Evolutionary conservation across 2,113 vertebrate genomes (phyloP), one percentile per base, ranked within the genome.

Genomic region (Myrmophylax atrothorax): DNA sequence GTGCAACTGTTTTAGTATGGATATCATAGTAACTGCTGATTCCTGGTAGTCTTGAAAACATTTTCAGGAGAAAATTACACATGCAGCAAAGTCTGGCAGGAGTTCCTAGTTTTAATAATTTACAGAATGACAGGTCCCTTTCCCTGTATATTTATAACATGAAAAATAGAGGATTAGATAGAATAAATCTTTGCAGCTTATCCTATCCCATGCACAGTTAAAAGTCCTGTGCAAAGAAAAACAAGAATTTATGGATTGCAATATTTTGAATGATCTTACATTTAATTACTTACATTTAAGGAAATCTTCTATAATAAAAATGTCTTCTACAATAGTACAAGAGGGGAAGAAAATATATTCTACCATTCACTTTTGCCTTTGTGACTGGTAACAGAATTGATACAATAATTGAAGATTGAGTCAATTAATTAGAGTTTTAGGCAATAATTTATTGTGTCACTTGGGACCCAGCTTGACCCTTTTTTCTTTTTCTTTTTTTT

Each of bases 281-380:
- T 59, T 29, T 14, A 38, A 74, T 67, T 67, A 46, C 8, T 35
- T 87, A 31, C 1, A 31, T 52, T 8, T 55, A 52, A 49, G 14
- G 29, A 82, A 55, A 59, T 7, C 6, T 56, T 87, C 49, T 60
- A 2, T 69, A 44, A 18, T 11, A 80, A 64, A 72, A 92, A 11
- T 40, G 3, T 40, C 8, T 87, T 88, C 14, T 59, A 12, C 0
- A 0, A 0, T 17, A 31, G 8, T 18, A 4, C 28, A 63, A 67
- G 0, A 56, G 6, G 3, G 13, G 25, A 70, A 20, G 16, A 59
- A 80, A 56, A 80, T 46, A 20, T 50, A 70, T 8, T 66, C 26
- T 55, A 4, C 11, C 10, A 18, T 35, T 66, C 29, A 44, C 9
- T 92, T 92, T 88, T 50, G 2, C 10, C 16, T 37, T 66, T 5